phyloP scores from a whole-genome alignment of 2,113 vertebrate species.

The Vombatus ursinus region DNA sequence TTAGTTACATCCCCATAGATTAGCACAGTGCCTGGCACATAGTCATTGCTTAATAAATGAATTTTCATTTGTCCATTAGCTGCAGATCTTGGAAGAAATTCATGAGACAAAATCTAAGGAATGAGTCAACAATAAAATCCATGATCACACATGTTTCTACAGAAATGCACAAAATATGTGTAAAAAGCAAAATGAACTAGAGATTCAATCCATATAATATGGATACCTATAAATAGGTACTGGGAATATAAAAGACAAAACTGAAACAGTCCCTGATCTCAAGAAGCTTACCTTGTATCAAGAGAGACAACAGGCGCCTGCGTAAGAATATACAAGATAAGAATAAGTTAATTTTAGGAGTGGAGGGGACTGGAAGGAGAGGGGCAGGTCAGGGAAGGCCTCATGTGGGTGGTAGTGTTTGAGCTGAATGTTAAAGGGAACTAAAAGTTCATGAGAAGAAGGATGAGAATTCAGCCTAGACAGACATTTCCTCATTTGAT shows the following conservation, averaged over 20 bases:
- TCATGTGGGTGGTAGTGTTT: neutral
- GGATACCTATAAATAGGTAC: neutral
- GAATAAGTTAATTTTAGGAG: neutral
- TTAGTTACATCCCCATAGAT: neutral
- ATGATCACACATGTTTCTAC: neutral
- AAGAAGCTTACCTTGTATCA: neutral
- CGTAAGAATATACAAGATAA: neutral
- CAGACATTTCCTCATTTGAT: too few species aligned
- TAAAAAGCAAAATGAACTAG: neutral
- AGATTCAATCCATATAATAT: neutral
- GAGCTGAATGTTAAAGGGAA: neutral
- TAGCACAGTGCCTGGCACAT: neutral
- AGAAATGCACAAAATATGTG: neutral
- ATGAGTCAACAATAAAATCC: neutral
- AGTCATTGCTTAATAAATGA: neutral
- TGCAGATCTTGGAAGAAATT: neutral
- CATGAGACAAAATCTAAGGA: neutral
- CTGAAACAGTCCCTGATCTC: neutral
- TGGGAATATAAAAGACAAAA: neutral
- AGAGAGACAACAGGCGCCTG: neutral
- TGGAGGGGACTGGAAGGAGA: neutral
- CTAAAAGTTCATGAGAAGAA: neutral
- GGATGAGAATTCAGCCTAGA: neutral
- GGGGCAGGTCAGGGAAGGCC: neutral
- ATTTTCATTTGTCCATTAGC: neutral